phyloP scores from a whole-genome alignment of 2,888 invertebrate species.

The Melanotus villosus region DNA sequence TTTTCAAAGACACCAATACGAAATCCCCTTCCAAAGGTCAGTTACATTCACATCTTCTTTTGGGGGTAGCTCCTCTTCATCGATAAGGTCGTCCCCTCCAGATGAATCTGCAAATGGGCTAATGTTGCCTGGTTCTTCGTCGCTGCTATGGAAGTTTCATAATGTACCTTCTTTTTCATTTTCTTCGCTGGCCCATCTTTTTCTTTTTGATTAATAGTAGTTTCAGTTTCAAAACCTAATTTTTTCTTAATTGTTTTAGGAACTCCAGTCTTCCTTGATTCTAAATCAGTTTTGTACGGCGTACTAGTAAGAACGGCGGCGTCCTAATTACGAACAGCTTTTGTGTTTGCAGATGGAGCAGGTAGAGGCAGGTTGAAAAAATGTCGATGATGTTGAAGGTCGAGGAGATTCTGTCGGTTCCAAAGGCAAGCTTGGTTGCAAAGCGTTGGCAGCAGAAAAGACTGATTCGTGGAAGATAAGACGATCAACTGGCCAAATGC shows the following conservation, averaged over 20 bases:
- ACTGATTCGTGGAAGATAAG: slow-evolving; percentile 40
- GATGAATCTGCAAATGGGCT: too few species aligned
- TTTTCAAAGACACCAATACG: background rate
- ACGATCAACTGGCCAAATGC: slow-evolving; percentile 50
- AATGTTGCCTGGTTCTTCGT: background rate
- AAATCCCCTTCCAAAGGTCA: background rate
- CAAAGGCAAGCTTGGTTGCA: background rate
- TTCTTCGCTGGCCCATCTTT: background rate
- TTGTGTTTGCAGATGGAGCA: background rate
- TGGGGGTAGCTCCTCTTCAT: background rate
- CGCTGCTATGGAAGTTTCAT: background rate
- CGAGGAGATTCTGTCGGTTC: background rate
- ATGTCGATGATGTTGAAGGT: background rate
- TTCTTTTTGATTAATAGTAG: background rate
- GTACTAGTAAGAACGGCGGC: background rate
- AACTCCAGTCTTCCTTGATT: background rate
- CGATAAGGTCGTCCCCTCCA: too few species aligned
- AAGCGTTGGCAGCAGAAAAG: background rate
- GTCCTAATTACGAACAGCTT: background rate
- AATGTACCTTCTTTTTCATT: background rate
- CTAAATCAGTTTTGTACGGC: background rate
- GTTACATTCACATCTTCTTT: background rate
- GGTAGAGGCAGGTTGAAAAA: background rate
- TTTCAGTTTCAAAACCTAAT: background rate
- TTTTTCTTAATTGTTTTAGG: background rate